Base-by-base conservation (phyloP, 2,888 invertebrate species). In the Drosophila nigricruria region DNA sequence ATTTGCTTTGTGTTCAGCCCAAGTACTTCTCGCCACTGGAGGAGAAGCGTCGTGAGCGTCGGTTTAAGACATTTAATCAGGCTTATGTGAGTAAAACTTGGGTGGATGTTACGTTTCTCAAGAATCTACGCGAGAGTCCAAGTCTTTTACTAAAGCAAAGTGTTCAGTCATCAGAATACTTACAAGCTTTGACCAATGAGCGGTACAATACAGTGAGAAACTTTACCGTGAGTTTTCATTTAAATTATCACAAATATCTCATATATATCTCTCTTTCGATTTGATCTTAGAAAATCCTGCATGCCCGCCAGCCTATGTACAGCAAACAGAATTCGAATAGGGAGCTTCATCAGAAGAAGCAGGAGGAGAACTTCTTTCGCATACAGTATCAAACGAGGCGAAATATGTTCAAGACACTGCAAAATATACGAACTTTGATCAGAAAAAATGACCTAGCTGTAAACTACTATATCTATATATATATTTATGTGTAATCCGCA, bases 301-400 rank as follows among this genome's bases (percentile, higher is more conserved):
- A 92, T 59, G 83, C 91, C 0, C 90, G 92, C 9, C 81, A 82
- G 70, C 92, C 92, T 1, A 68, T 91, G 45, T 92, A 92, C 63
- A 86, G 83, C 5, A 73, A 79, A 20, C 87, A 80, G 36, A 84
- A 77, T 70, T 82, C 88, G 0, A 82, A 82, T 58, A 72, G 76
- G 57, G 70, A 72, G 4, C 43, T 90, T 1, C 70, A 77, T 43
- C 47, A 59, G 1, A 69, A 73, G 34, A 70, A 86, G 27, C 81
- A 79, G 5, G 78, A 90, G 43, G 79, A 83, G 0, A 89, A 89
- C 62, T 68, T 92, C 2, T 91, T 73, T 61, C 88, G 90, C n/a
- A 73, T 91, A 9, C 92, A 92, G 50, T 84, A 90, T 72, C 92
- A 92, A 61, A 92, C 92, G 0, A 86, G 92, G 0, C 86, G 92